A percentile compares a stretch with the other conserved stretches of the same genome.
phyloP scores from a whole-genome alignment of 2,113 vertebrate genomes.

The Anoura caudifer region DNA sequence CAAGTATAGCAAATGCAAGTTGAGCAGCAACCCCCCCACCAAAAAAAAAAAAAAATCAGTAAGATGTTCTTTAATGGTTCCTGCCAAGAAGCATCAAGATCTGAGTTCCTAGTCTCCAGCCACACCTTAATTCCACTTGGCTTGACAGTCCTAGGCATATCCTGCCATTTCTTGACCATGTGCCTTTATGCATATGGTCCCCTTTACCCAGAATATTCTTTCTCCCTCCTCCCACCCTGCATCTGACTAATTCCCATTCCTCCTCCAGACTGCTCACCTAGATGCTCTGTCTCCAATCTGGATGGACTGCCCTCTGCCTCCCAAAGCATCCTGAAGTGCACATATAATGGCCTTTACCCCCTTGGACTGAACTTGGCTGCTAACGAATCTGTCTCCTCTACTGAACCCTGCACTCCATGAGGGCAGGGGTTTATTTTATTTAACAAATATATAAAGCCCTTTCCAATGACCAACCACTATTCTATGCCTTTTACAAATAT shows the following conservation, averaged over 20 bases:
- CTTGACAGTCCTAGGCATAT: not conserved
- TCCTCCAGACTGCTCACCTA: not conserved
- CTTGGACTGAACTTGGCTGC: not conserved
- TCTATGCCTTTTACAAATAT: not conserved
- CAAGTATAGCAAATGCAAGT: not conserved
- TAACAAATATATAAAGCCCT: not conserved
- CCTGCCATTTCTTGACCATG: not conserved
- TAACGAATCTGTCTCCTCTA: not conserved
- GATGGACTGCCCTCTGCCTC: too few species aligned
- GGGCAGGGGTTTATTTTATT: slow-evolving; percentile 1
- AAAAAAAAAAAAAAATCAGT: not conserved
- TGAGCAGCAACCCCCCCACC: not conserved
- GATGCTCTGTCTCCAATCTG: not conserved
- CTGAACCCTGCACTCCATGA: not conserved
- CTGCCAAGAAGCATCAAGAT: not conserved
- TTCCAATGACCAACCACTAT: not conserved
- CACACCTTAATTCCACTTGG: not conserved
- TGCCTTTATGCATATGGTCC: not conserved
- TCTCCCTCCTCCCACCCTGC: not conserved
- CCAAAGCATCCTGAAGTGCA: not conserved
- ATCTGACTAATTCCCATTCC: not conserved
- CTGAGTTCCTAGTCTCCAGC: not conserved
- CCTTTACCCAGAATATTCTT: not conserved
- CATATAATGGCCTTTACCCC: not conserved
- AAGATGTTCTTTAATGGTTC: not conserved